Evolutionary conservation across 2,888 invertebrate species (phyloP).

Genomic region (Megamerina dolium): DNA sequence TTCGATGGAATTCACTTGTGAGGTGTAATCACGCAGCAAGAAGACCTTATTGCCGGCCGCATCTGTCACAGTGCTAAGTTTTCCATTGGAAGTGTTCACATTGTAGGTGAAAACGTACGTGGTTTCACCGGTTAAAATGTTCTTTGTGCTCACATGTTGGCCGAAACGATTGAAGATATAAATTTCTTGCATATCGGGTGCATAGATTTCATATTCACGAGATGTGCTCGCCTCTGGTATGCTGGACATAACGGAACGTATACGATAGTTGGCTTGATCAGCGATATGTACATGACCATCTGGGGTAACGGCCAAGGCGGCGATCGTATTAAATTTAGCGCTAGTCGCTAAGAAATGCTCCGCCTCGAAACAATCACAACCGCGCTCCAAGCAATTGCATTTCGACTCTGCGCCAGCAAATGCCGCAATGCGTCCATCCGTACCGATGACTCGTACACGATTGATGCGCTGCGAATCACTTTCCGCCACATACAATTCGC

Average conservation of each 20-base stretch:
- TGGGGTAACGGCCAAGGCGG: constrained; percentile 86
- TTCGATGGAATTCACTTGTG: constrained; percentile 88
- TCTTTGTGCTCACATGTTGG: constrained; percentile 88
- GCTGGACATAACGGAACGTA: constrained; percentile 81
- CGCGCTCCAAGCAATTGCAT: constrained; percentile 86
- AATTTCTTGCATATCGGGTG: constrained; percentile 91
- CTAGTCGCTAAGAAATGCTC: constrained; percentile 88
- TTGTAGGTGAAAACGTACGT: constrained; percentile 93
- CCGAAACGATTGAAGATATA: constrained; percentile 92
- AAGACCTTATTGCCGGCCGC: constrained; percentile 87
- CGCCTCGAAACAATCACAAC: constrained; percentile 88
- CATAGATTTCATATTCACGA: constrained; percentile 88
- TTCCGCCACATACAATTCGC: constrained; percentile 90
- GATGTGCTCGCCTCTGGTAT: constrained; percentile 79
- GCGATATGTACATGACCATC: constrained; percentile 93
- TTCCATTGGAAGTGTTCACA: constrained; percentile 93
- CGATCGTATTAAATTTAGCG: constrained; percentile 90
- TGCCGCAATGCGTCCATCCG: constrained; percentile 87
- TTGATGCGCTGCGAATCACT: constrained; percentile 94
- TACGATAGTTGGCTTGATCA: constrained; percentile 87
- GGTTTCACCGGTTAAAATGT: constrained; percentile 90
- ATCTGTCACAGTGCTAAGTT: constrained; percentile 87
- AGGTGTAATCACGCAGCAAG: constrained; percentile 73
- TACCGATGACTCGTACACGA: constrained; percentile 81
- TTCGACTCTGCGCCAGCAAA: constrained; percentile 92